These are phyloP conservation scores for Macropis europaea DNA, from an alignment of 2,888 invertebrate genomes.

Conservation along the genomic window DNA sequence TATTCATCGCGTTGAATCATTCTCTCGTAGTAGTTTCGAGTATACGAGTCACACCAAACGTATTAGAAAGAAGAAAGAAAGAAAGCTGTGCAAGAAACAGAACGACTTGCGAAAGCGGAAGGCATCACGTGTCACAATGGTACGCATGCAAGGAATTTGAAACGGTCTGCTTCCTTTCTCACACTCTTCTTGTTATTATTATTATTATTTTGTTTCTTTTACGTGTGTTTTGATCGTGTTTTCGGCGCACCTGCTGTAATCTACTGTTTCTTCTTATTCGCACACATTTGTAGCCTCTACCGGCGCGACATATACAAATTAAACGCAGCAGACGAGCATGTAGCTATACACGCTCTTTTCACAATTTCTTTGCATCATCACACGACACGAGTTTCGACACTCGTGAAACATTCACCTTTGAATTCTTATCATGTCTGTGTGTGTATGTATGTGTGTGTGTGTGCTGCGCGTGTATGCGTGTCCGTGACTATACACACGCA, in stretches of 20 bases:
- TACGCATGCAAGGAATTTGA: slow-evolving; percentile 17
- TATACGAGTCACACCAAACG: background rate
- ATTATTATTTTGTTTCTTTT: background rate
- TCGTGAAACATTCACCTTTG: slow-evolving; percentile 16
- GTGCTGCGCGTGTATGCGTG: background rate
- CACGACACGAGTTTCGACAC: slow-evolving; percentile 10
- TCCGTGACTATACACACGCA: slow-evolving; percentile 14
- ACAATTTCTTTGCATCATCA: slow-evolving; percentile 14
- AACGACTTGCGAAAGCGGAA: background rate
- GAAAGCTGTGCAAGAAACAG: slow-evolving; percentile 4
- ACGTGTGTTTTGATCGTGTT: slow-evolving; percentile 14
- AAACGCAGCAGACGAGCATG: slow-evolving; percentile 48
- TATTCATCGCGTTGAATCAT: background rate
- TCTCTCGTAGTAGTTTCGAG: background rate
- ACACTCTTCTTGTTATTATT: slow-evolving; percentile 17
- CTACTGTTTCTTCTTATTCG: slow-evolving; percentile 39
- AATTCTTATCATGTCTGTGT: background rate
- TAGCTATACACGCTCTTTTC: slow-evolving; percentile 31
- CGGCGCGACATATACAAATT: slow-evolving; percentile 42
- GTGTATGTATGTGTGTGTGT: background rate
- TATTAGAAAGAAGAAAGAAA: background rate
- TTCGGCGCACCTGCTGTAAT: slow-evolving; percentile 20
- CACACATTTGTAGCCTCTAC: slow-evolving; percentile 55
- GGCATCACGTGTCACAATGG: background rate
- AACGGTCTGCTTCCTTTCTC: background rate